A percentile compares a stretch with the other conserved stretches of the same genome.
These are phyloP conservation scores for Cassiopea xamachana DNA, from an alignment of 30 jellyfish, hydroid and myxozoan species.

Conservation along the genomic window DNA sequence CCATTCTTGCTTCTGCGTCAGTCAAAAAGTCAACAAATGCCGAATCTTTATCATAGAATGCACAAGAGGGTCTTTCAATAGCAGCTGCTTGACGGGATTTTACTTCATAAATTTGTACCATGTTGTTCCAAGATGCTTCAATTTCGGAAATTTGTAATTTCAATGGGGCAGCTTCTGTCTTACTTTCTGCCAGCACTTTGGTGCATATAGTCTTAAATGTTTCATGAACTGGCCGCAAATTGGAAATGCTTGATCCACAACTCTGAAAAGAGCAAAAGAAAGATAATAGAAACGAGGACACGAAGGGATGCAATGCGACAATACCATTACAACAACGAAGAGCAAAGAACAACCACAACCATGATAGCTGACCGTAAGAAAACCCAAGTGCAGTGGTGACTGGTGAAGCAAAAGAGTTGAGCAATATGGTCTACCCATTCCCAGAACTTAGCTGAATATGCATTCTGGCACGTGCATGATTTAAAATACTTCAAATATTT, in stretches of 20 bases:
- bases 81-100: background rate
- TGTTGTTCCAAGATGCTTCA: conserved; percentile 52
- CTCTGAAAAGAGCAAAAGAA: background rate
- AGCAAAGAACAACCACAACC: no score
- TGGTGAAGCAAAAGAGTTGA: no score
- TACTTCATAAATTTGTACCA: conserved; percentile 13
- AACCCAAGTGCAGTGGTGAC: no score
- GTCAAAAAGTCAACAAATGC: conserved; percentile 38
- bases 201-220: conserved; percentile 10
- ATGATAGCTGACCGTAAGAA: no score
- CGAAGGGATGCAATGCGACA: background rate
- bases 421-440: no score
- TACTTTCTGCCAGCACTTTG: conserved; percentile 14
- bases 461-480: no score
- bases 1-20: conserved; percentile 38
- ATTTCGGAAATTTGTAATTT: conserved; percentile 19
- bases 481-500: no score
- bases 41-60: conserved; percentile 7
- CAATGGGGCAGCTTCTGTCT: conserved; percentile 18
- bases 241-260: conserved; percentile 10
- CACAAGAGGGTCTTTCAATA: conserved; percentile 9
- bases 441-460: no score
- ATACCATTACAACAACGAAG: no score
- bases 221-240: conserved; percentile 37
- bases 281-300: background rate